Base-by-base conservation (phyloP, 2,888 invertebrate genomes). In the Pristionchus entomophagus region DNA sequence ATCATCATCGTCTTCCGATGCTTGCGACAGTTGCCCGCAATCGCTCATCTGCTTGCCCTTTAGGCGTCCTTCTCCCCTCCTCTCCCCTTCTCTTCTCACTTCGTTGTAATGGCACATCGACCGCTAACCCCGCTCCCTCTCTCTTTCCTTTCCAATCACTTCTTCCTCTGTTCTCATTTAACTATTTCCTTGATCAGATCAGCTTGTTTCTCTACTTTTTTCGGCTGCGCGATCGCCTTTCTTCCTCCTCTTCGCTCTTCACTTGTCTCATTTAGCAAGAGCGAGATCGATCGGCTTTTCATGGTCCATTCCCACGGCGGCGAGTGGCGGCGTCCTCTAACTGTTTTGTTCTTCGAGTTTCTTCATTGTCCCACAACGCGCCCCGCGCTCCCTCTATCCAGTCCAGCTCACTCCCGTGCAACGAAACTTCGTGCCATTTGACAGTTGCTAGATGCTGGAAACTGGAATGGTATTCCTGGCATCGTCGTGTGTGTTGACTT, bases 171-270 rank as follows among this genome's bases (percentile, higher is more conserved):
- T 32, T 51, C 78, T 41, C 78, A 22, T 78, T 29, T 78, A 29
- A 17, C 51, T 53, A 45, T 51, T 53, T 78, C 69, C 19, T 45
- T 45, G 49, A 10, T 29, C 49, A 38, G 29, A 45, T 73, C 73
- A 73, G 73, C 73, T 73, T 45, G 41, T 41, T 73, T n/a, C n/a
- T 41, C 73, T 29, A 77, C n/a, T n/a, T 77, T 41, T 49, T 77
- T 77, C 77, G 41, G 41, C 26, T 38, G n/a, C n/a, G n/a, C n/a
- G n/a, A 22, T 14, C 45, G 45, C 77, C 77, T 77, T 77, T 77
- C 49, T n/a, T 12, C 35, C n/a, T 29, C 26, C 14, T 45, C 22
- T 59, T 26, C 59, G n/a, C 59, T 38, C 41, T 41, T 73, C 41
- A 26, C 77, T n/a, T 45, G 26, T 77, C 29, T 41, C 77, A 49